phyloP scores from a whole-genome alignment of 2,113 vertebrate genomes.

The Erythrolamprus reginae region DNA sequence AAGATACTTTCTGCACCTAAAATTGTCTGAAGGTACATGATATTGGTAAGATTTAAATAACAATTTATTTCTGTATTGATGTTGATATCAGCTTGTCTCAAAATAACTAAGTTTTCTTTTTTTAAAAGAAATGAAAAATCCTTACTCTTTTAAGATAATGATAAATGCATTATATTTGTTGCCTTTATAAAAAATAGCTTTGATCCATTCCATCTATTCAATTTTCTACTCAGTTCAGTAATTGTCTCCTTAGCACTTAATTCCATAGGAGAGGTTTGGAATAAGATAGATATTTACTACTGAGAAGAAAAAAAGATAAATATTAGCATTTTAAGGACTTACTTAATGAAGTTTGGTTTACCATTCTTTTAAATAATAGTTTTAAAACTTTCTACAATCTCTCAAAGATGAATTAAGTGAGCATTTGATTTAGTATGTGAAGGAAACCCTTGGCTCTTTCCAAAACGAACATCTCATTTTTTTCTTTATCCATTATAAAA shows the following conservation, averaged over 20 bases:
- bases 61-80: neutral
- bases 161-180: neutral
- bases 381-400: neutral
- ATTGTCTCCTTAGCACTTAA: constrained; percentile 17
- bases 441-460: constrained; percentile 23
- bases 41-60: neutral
- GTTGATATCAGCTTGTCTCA: neutral
- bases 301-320: neutral
- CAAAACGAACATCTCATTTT: constrained; percentile 30
- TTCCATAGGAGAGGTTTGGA: constrained; percentile 10
- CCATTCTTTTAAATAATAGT: constrained; percentile 7
- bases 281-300: neutral
- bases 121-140: neutral
- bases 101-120: neutral
- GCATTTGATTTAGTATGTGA: constrained; percentile 39
- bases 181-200: neutral
- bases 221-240: constrained; percentile 1
- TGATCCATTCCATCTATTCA: constrained; percentile 10
- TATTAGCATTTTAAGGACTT: constrained; percentile 36
- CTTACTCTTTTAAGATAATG: constrained; percentile 16
- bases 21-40: neutral
- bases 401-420: constrained; percentile 36
- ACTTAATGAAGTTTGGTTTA: constrained; percentile 20
- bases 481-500: constrained; percentile 28
- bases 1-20: neutral